Evolutionary conservation across 2,888 invertebrate genomes (phyloP).

Genomic region (Microctonus hyperodae): DNA sequence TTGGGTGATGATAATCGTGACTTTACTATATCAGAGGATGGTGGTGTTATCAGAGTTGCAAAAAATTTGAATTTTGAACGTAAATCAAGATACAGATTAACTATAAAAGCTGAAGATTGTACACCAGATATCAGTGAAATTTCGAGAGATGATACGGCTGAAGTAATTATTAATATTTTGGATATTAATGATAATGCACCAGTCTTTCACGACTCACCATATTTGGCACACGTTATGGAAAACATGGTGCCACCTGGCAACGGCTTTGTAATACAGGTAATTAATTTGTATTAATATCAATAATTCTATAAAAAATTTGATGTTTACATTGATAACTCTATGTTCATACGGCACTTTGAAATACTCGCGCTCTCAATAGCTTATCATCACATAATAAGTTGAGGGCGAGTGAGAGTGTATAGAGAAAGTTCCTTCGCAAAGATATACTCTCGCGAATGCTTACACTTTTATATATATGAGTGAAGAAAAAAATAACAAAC

Average conservation of each 20-base stretch:
- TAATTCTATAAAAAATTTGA: not conserved
- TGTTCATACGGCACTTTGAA: slow-evolving; percentile 10
- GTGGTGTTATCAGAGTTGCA: slow-evolving; percentile 88
- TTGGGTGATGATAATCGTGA: slow-evolving; percentile 90
- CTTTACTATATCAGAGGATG: slow-evolving; percentile 90
- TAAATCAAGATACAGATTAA: slow-evolving; percentile 82
- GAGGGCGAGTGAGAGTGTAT: slow-evolving; percentile 2
- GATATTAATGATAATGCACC: slow-evolving; percentile 96
- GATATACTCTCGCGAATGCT: slow-evolving; percentile 7
- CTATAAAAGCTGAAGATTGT: slow-evolving; percentile 88
- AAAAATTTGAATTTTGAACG: slow-evolving; percentile 94
- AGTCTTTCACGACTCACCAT: slow-evolving; percentile 93
- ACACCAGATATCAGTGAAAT: slow-evolving; percentile 72
- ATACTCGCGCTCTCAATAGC: slow-evolving; percentile 13
- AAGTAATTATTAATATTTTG: slow-evolving; percentile 82
- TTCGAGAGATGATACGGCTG: slow-evolving; percentile 76
- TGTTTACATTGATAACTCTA: slow-evolving; percentile 1
- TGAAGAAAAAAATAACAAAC: not conserved
- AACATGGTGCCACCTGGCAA: slow-evolving; percentile 79
- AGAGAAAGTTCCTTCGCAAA: slow-evolving; percentile 3
- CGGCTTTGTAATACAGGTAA: slow-evolving; percentile 71
- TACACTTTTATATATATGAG: not conserved
- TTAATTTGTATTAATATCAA: not conserved
- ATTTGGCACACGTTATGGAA: slow-evolving; percentile 92
- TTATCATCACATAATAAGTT: slow-evolving; percentile 1